phyloP scores from a whole-genome alignment of 2,888 invertebrate species.

The Chouioia cunea region DNA sequence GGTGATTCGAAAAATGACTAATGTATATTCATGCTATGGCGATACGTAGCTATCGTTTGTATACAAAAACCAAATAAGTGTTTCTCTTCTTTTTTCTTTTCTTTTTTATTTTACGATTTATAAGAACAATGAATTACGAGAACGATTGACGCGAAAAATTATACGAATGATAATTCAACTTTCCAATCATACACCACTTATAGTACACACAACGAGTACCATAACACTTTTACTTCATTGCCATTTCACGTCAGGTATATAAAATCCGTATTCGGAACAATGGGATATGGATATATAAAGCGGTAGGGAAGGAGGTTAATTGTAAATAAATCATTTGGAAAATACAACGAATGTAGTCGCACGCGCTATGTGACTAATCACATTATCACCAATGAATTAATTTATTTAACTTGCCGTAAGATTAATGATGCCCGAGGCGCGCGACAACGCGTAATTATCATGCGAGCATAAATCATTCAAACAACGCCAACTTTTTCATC shows the following conservation, averaged over 20 bases:
- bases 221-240: conserved; percentile 4
- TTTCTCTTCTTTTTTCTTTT: too few relatives aligned
- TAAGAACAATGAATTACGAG: too few relatives aligned
- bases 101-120: too few relatives aligned
- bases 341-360: background rate
- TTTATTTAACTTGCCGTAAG: conserved; percentile 17
- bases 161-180: too few relatives aligned
- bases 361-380: conserved; percentile 23
- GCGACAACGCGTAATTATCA: conserved; percentile 10
- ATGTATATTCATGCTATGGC: too few relatives aligned
- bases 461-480: conserved; percentile 12
- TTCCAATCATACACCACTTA: too few relatives aligned
- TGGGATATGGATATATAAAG: background rate
- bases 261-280: conserved; percentile 26
- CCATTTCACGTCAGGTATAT: background rate
- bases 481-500: conserved; percentile 16
- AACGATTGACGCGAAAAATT: too few relatives aligned
- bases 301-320: conserved; percentile 14
- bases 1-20: too few relatives aligned
- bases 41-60: too few relatives aligned
- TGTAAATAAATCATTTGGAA: conserved; percentile 30
- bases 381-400: conserved; percentile 29
- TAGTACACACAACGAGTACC: background rate
- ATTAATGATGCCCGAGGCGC: conserved; percentile 26
- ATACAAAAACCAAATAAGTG: too few relatives aligned